A percentile compares a stretch with the other conserved stretches of the same genome.
Evolutionary conservation across 2,113 vertebrate species (phyloP).

Genomic region (Poeciliopsis occidentalis): DNA sequence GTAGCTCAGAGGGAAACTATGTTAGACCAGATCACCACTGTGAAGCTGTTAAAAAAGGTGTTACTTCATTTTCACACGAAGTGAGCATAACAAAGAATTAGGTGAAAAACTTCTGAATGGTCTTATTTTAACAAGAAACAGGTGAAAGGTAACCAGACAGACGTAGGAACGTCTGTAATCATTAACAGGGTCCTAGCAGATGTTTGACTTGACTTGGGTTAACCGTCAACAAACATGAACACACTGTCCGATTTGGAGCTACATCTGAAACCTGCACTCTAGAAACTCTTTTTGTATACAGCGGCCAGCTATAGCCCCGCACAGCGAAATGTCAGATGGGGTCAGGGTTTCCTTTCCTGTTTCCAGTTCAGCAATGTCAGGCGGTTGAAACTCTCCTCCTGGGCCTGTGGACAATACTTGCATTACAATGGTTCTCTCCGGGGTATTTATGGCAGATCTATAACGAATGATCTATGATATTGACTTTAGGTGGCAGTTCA

Average conservation of each 20-base stretch:
- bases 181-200: constrained; percentile 62
- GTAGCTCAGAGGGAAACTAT: background rate
- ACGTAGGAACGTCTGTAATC: constrained; percentile 45
- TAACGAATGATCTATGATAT: too few relatives aligned
- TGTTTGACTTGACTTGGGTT: constrained; percentile 5
- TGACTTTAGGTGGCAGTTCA: background rate
- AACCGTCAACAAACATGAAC: background rate
- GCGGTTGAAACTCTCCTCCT: constrained; percentile 11
- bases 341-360: constrained; percentile 30
- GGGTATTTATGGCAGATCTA: constrained; percentile 9
- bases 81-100: background rate
- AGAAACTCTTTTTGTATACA: background rate
- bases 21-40: background rate
- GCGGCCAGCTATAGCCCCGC: background rate
- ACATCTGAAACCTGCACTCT: background rate
- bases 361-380: constrained; percentile 1
- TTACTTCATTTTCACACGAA: background rate
- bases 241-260: background rate
- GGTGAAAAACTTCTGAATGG: constrained; percentile 35
- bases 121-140: constrained; percentile 45
- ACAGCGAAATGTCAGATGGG: too few relatives aligned
- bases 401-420: constrained; percentile 2
- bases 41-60: background rate
- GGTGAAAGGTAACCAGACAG: constrained; percentile 65
- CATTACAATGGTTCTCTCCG: background rate